Conservation (phyloP, 2,888 invertebrate species). For the Drosophila eohydei region DNA sequence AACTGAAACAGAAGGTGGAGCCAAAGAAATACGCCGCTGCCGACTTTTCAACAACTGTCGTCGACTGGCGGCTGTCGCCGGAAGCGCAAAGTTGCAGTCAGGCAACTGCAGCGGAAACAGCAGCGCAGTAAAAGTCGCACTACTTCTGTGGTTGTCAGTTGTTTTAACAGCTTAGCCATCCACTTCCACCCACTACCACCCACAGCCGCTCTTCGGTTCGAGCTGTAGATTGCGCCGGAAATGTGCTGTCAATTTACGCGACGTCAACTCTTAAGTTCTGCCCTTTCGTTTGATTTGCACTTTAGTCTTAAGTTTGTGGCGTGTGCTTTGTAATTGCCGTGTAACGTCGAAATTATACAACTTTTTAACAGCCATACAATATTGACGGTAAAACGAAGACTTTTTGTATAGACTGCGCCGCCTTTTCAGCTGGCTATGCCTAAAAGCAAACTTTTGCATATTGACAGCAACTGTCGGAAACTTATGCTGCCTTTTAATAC, state of each 20-base stretch:
- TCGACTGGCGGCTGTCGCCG: conserved; percentile 80
- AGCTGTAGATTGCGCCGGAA: conserved; percentile 65
- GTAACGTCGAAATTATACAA: conserved; percentile 33
- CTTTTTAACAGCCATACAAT: conserved; percentile 23
- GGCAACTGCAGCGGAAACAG: conserved; percentile 68
- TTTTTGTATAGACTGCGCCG: neutral
- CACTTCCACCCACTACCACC: neutral
- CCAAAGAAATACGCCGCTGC: conserved; percentile 50
- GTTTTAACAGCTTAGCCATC: conserved; percentile 76
- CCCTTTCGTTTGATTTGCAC: conserved; percentile 59
- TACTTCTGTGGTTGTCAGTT: conserved; percentile 81
- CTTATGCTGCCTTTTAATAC: conserved; percentile 39
- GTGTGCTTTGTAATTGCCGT: conserved; percentile 37
- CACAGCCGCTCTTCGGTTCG: neutral
- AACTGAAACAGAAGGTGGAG: conserved; percentile 1
- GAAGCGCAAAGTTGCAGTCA: conserved; percentile 71
- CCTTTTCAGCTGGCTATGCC: conserved; percentile 14
- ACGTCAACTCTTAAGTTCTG: conserved; percentile 57
- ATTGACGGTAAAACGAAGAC: conserved; percentile 25
- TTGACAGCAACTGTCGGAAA: conserved; percentile 62
- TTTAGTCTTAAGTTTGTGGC: conserved; percentile 35
- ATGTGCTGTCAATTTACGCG: conserved; percentile 77
- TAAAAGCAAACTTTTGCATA: conserved; percentile 48
- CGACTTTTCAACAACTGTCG: conserved; percentile 78
- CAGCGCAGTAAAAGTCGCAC: conserved; percentile 80